Conservation (phyloP, 2,113 vertebrate genomes). For the Hypocryptadius cinnamomeus region DNA sequence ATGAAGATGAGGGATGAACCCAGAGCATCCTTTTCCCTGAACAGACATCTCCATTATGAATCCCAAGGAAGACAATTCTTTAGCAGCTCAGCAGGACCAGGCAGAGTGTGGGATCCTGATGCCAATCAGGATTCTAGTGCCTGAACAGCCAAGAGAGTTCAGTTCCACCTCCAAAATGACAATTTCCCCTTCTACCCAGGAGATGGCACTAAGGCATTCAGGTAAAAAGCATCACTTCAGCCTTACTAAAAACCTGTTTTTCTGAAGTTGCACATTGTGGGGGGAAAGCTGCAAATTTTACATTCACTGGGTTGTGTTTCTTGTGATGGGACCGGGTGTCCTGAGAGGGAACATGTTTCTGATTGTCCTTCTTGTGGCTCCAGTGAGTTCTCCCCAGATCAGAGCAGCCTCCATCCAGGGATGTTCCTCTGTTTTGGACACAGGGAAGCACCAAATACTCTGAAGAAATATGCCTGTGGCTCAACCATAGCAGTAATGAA, state of each 20-base stretch:
- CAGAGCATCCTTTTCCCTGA: background rate
- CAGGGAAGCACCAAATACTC: background rate
- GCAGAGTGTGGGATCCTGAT: background rate
- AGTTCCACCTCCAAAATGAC: background rate
- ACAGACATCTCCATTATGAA: background rate
- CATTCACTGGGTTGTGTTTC: background rate
- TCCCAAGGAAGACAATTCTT: background rate
- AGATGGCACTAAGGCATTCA: constrained; percentile 14
- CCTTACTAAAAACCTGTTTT: background rate
- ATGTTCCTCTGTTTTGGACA: background rate
- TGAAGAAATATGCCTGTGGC: background rate
- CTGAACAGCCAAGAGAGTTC: background rate
- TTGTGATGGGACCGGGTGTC: background rate
- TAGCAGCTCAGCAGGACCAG: background rate
- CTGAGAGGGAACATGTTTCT: background rate
- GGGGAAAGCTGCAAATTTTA: background rate
- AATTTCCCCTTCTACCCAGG: constrained; percentile 1
- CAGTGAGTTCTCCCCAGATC: background rate
- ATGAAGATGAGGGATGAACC: background rate
- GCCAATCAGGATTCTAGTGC: background rate
- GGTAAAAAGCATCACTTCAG: background rate
- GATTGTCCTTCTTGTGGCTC: background rate
- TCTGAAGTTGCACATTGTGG: accelerated
- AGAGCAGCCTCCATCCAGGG: background rate
- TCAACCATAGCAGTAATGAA: accelerated